These are phyloP conservation scores for Panorpa germanica DNA, from an alignment of 2,888 invertebrate genomes.

Conservation along the genomic window DNA sequence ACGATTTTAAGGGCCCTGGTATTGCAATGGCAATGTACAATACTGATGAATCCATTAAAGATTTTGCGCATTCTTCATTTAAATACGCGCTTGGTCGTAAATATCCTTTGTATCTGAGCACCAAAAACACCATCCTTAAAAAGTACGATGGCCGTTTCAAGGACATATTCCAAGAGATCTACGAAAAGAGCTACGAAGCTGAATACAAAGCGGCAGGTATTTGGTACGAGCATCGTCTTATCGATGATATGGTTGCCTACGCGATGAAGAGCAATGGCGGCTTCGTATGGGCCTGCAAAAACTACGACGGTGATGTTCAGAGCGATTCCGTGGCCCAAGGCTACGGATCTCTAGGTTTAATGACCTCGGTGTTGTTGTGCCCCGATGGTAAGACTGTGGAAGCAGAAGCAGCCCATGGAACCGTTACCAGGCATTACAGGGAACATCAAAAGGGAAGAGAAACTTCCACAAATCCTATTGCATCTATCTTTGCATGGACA, in stretches of 20 bases:
- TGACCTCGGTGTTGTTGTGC: slow-evolving; percentile 94
- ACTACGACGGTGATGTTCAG: slow-evolving; percentile 98
- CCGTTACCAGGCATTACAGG: slow-evolving; percentile 81
- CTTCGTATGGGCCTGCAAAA: slow-evolving; percentile 99
- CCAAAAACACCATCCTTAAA: slow-evolving; percentile 94
- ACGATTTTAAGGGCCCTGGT: slow-evolving; percentile 73
- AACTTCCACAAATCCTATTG: slow-evolving; percentile 97
- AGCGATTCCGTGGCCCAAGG: slow-evolving; percentile 97
- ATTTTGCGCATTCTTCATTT: slow-evolving; percentile 91
- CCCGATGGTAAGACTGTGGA: slow-evolving; percentile 98
- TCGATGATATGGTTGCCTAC: slow-evolving; percentile 99
- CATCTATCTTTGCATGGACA: slow-evolving; percentile 98
- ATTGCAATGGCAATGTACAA: slow-evolving; percentile 93
- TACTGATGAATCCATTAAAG: slow-evolving; percentile 82
- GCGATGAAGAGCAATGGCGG: slow-evolving; percentile 96
- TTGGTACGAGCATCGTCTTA: slow-evolving; percentile 96
- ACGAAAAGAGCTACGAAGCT: slow-evolving; percentile 70
- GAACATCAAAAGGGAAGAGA: slow-evolving; percentile 87
- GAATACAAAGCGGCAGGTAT: slow-evolving; percentile 70
- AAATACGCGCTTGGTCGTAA: slow-evolving; percentile 70
- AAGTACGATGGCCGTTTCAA: slow-evolving; percentile 93
- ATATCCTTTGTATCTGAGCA: slow-evolving; percentile 85
- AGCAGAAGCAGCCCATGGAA: slow-evolving; percentile 96
- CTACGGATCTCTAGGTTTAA: slow-evolving; percentile 86
- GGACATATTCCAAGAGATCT: slow-evolving; percentile 92